A percentile compares a stretch with the other conserved stretches of the same genome.
These are phyloP conservation scores for Microcebus murinus DNA, from an alignment of 2,113 vertebrate species.

Conservation along the genomic window DNA sequence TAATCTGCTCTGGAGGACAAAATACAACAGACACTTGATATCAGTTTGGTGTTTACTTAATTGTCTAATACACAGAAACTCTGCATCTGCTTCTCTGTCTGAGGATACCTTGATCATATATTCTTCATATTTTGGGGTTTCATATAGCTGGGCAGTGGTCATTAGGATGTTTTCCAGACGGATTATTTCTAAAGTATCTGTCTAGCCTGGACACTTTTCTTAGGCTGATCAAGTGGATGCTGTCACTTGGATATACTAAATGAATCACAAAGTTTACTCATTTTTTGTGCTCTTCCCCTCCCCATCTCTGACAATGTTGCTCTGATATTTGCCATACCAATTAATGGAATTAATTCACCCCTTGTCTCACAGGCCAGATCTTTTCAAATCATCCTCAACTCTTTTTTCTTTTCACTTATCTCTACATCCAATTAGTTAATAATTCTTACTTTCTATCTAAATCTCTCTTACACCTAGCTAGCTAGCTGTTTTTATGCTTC, in stretches of 20 bases:
- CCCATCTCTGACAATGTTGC: background rate
- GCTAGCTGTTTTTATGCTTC: background rate
- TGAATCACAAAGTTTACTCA: background rate
- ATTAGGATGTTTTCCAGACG: background rate
- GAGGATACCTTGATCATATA: background rate
- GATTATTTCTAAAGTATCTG: background rate
- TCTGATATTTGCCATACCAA: background rate
- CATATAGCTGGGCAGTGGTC: background rate
- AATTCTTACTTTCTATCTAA: background rate
- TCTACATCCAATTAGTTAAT: background rate
- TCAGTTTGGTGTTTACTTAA: background rate
- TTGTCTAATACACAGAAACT: background rate
- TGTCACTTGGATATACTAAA: background rate
- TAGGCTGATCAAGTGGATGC: background rate
- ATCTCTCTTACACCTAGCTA: background rate
- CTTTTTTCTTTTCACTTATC: background rate
- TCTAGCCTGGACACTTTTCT: background rate
- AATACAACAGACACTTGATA: constrained; percentile 47
- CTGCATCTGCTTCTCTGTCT: background rate
- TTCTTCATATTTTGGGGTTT: background rate
- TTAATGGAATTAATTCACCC: background rate
- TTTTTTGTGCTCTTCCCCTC: background rate
- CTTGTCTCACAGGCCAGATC: background rate
- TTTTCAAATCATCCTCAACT: background rate
- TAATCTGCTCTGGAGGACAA: constrained; percentile 37